These are phyloP conservation scores for Thumatha senex DNA, from an alignment of 2,888 invertebrate species.

Conservation along the genomic window DNA sequence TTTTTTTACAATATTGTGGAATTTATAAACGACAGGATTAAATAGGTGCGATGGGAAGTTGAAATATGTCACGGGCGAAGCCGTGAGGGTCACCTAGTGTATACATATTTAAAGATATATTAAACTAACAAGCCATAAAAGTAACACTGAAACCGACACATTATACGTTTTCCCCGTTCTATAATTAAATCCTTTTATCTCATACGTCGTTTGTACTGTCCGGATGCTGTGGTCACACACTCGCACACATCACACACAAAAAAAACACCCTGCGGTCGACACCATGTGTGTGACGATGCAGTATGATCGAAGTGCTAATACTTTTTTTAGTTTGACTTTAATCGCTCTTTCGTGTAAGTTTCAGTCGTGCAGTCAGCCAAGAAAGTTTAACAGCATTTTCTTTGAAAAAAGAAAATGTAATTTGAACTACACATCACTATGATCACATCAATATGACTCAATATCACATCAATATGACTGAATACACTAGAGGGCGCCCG, in stretches of 20 bases:
- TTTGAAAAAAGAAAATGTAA: too few relatives aligned
- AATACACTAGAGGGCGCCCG: too few relatives aligned
- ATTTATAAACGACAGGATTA: too few relatives aligned
- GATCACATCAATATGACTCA: too few relatives aligned
- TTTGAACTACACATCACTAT: too few relatives aligned
- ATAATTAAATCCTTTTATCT: constrained; percentile 69
- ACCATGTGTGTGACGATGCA: constrained; percentile 45
- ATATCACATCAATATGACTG: too few relatives aligned
- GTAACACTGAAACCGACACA: constrained; percentile 31
- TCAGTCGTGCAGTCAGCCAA: neutral
- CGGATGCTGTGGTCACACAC: constrained; percentile 38
- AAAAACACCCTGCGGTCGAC: constrained; percentile 47
- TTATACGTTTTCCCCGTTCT: constrained; percentile 57
- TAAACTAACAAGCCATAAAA: constrained; percentile 28
- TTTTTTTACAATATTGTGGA: too few relatives aligned
- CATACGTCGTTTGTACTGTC: constrained; percentile 33
- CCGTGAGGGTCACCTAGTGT: too few relatives aligned
- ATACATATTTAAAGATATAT: neutral
- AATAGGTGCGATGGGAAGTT: too few relatives aligned
- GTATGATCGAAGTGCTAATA: constrained; percentile 28
- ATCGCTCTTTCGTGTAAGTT: constrained; percentile 29
- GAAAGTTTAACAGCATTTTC: too few relatives aligned
- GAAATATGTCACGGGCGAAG: too few relatives aligned
- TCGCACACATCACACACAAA: constrained; percentile 19
- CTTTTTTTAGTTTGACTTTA: constrained; percentile 12